Base-by-base conservation (phyloP, 1,140 invertebrate species). In the Melitaea cinxia region DNA sequence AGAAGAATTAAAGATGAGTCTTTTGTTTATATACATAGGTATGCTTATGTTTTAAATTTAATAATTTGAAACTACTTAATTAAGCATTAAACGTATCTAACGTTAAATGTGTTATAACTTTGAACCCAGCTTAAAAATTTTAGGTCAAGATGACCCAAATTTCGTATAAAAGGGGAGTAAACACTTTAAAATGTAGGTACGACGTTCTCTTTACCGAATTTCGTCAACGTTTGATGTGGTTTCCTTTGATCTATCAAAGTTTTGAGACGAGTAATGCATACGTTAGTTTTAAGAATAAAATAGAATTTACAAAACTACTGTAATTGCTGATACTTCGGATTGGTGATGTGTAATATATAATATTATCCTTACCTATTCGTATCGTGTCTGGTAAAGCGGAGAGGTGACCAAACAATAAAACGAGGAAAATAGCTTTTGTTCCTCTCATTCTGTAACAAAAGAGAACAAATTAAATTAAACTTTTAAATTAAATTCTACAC, bases 351-450 rank as follows among this genome's bases (percentile, higher is more conserved):
- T 5, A n/a, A 35, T n/a, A n/a, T n/a, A 4, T 37, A n/a, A n/a
- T 37, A 6, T 45, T 4, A n/a, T 37, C 70, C 84, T 88, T 77
- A 91, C 88, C 89, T 73, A 91, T 91, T 78, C 89, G 77, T 52
- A 91, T 91, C 3, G 89, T 91, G 55, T 91, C 89, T 37, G 91
- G 91, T 49, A 91, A 72, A 1, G 91, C 91, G 26, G 88, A 90
- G 39, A 91, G 83, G 54, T 90, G 85, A 17, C 89, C 89, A 59
- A 88, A 85, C 73, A 91, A 83, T 61, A 90, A 75, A 69, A 87
- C 70, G 53, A 88, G 73, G 57, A 82, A 82, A 77, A 86, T 60
- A 19, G 74, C 82, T 61, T 83, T 83, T 50, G 75, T 72, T 47
- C 82, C 80, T 77, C 75, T 84, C 88, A 90, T 90, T 73, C 88